Base-by-base conservation (phyloP, 2,888 invertebrate species). In the Pyrochroa serraticornis region DNA sequence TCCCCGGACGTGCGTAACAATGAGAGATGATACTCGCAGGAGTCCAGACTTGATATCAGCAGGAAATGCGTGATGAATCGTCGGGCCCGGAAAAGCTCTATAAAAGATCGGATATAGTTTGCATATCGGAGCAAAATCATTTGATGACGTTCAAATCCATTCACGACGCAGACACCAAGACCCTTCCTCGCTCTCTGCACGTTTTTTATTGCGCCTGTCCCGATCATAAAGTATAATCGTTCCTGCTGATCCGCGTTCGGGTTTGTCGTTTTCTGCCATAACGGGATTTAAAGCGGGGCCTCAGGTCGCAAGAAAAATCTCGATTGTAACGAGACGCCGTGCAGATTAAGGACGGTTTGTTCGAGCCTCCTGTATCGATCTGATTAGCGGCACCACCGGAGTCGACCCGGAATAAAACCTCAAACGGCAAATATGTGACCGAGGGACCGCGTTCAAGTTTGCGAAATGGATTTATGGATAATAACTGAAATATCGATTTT, bases 1-100 rank as follows among this genome's bases (percentile, higher is more conserved):
- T 59, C 47, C 59, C 54, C 12, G 47, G 42, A 59, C 50, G 59
- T 50, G 55, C 49, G 49, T 59, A 55, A 59, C 59, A 59, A 55
- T 59, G 59, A 59, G 46, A 44, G 46, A 59, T 59, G 59, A 50
- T 30, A 37, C 59, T 49, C 59, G 46, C 8, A 44, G 59, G 59
- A 49, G 9, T 33, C 8, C 35, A 34, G 33, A 10, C 37, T 48
- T 37, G 50, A 50, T 50, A 49, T 45, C 41, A 34, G 52, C 47
- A 48, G 48, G 30, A 54, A 42, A 48, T 42, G 41, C 47, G 38
- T 59, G 53, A 55, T 59, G 49, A 59, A 59, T 59, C 50, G 55
- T 12, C 49, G 38, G 14, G 45, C 30, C 33, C 37, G 44, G 58
- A 58, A 54, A 59, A 22, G 36, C 37, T 42, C 34, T 42, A 42